Evolutionary conservation across 2,113 vertebrate genomes (phyloP).

Genomic region (Acrocephalus kingi): DNA sequence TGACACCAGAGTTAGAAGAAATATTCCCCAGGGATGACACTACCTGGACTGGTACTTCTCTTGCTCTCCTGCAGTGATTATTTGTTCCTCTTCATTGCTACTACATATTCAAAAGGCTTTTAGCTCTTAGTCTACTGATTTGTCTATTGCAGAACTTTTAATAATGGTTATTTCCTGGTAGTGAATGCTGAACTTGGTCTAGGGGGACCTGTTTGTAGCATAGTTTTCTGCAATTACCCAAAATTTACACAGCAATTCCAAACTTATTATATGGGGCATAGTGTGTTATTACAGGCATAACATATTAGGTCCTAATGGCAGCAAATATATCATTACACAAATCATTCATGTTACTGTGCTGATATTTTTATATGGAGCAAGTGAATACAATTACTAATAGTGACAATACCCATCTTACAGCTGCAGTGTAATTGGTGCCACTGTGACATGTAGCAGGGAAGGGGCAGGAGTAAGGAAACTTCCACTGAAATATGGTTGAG

Average conservation of each 20-base stretch:
- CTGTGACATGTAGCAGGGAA: neutral
- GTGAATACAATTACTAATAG: conserved; percentile 16
- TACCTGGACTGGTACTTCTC: neutral
- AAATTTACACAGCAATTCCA: conserved; percentile 55
- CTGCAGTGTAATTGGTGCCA: neutral
- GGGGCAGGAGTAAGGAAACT: neutral
- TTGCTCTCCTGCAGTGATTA: neutral
- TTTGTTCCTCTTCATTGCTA: neutral
- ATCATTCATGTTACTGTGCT: conserved; percentile 37
- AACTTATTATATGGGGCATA: neutral
- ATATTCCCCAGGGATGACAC: neutral
- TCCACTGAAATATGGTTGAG: neutral
- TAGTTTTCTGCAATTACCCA: conserved; percentile 44
- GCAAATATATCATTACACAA: conserved; percentile 55
- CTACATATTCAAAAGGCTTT: neutral
- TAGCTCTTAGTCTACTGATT: neutral
- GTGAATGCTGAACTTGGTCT: conserved; percentile 7
- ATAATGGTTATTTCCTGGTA: conserved; percentile 35
- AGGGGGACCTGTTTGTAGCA: conserved; percentile 41
- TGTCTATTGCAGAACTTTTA: neutral
- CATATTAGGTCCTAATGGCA: conserved; percentile 45
- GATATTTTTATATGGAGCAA: conserved; percentile 30
- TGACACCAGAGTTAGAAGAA: neutral
- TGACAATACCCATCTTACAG: neutral
- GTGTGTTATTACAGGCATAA: conserved; percentile 53